Percentiles rank a stretch among this genome's conserved stretches.
phyloP scores from a whole-genome alignment of 2,888 invertebrate genomes.

The Mechanitis mazaeus region DNA sequence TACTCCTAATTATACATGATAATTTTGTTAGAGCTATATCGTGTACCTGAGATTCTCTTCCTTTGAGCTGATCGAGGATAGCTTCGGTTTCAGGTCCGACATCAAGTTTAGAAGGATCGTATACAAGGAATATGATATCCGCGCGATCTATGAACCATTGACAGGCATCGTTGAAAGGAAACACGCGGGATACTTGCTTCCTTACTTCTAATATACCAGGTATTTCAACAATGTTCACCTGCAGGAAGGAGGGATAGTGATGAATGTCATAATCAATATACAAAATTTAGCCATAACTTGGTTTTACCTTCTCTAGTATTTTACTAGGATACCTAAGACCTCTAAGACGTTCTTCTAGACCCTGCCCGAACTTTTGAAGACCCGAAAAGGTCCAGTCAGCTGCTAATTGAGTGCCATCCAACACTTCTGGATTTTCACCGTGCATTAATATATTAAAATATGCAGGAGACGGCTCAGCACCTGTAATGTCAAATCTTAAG shows the following conservation, averaged over 20 bases:
- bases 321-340: constrained; percentile 89
- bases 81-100: constrained; percentile 97
- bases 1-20: neutral
- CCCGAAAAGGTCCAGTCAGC: constrained; percentile 96
- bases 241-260: constrained; percentile 28
- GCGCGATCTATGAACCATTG: constrained; percentile 98
- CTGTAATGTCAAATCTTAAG: constrained; percentile 59
- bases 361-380: constrained; percentile 96
- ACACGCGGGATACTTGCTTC: constrained; percentile 93
- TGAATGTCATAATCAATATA: constrained; percentile 10
- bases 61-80: constrained; percentile 95
- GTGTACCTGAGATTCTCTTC: constrained; percentile 89
- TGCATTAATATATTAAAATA: constrained; percentile 95
- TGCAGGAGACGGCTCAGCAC: constrained; percentile 95
- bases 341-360: constrained; percentile 90
- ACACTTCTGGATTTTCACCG: constrained; percentile 88
- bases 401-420: constrained; percentile 95
- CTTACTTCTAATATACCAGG: constrained; percentile 96
- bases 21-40: neutral
- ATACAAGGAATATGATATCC: constrained; percentile 95
- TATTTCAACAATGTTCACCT: constrained; percentile 97
- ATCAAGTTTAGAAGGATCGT: constrained; percentile 96
- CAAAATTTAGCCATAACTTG: neutral
- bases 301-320: constrained; percentile 88
- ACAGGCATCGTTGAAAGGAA: constrained; percentile 96